Evolutionary conservation across 2,888 invertebrate genomes (phyloP), one percentile per base, ranked within the genome.

Genomic region (Lithodes maja): DNA sequence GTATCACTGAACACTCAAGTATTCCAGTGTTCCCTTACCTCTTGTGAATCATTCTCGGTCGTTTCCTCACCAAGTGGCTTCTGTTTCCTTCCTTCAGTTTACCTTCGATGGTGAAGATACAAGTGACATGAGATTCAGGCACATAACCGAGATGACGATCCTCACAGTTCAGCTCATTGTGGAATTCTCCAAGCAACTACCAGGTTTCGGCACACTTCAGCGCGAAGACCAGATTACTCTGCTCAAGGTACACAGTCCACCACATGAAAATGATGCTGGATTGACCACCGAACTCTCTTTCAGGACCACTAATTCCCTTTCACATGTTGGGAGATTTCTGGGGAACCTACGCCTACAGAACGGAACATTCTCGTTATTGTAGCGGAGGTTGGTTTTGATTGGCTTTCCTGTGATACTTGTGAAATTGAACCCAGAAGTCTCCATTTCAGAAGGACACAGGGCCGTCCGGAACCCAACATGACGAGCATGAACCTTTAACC

Each of bases 141-240:
- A 98, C 94, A 98, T 99, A 94, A 99, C 99, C 85, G 98, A 99
- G 95, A 98, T 99, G 95, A 99, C 99, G 92, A 98, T 99, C 93
- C 95, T 99, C 92, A 99, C 99, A 92, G 99, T 99, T 92, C 98
- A 99, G 94, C 96, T 99, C 92, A 99, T 99, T 93, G 99, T 99
- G 86, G 99, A 99, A 94, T 99, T 99, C 95, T 98, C 99, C 90
- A 99, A 99, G 94, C 96, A 97, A 94, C 95, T 99, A 94, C 99
- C 99, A 90, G 99, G 99, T 92, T 99, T 99, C 94, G 97, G 97
- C 93, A 97, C 97, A 94, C 96, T 99, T 92, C 95, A 97, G 92
- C 96, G 98, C 94, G 98, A 99, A 93, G 99, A 99, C 95, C 99
- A 99, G 95, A 99, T 99, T 93, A 97, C 98, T 93, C 95, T 99